A percentile compares a stretch with the other conserved stretches of the same genome.
phyloP scores from a whole-genome alignment of 2,113 vertebrate species.

The Opisthocomus hoazin region DNA sequence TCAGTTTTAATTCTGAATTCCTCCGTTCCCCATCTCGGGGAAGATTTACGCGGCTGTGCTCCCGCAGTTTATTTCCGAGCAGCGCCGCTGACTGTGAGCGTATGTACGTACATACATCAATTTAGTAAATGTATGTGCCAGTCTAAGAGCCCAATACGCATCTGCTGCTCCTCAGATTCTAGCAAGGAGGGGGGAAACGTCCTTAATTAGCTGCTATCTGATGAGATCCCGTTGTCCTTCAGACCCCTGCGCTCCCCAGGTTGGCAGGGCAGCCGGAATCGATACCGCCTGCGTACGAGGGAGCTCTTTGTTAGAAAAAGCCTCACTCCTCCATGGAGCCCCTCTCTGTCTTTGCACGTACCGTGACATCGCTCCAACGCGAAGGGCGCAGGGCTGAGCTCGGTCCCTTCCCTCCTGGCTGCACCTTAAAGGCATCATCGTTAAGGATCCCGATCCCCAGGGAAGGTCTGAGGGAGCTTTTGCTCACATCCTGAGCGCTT shows the following conservation, averaged over 20 bases:
- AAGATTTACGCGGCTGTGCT: constrained; percentile 45
- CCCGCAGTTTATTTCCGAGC: constrained; percentile 38
- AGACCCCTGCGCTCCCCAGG: background rate
- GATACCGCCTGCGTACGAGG: background rate
- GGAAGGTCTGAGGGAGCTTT: background rate
- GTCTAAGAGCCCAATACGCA: background rate
- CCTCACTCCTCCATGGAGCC: background rate
- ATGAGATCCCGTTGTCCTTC: constrained; percentile 5
- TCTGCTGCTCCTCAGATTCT: constrained; percentile 3
- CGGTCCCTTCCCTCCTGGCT: fast-evolving
- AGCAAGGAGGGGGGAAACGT: background rate
- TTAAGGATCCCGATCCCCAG: fast-evolving
- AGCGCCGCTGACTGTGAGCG: constrained; percentile 21
- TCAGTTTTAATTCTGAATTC: constrained; percentile 4
- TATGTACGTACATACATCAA: background rate
- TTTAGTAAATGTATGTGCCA: constrained; percentile 20
- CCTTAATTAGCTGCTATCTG: constrained; percentile 12
- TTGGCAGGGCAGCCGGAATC: background rate
- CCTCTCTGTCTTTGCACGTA: fast-evolving
- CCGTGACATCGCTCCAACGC: fast-evolving
- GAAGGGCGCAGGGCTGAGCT: background rate
- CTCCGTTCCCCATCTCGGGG: background rate
- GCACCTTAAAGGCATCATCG: background rate
- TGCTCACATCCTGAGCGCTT: no score
- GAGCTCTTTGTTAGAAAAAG: background rate